phyloP scores from a whole-genome alignment of 2,888 invertebrate species.

The Stramonita haemastoma region DNA sequence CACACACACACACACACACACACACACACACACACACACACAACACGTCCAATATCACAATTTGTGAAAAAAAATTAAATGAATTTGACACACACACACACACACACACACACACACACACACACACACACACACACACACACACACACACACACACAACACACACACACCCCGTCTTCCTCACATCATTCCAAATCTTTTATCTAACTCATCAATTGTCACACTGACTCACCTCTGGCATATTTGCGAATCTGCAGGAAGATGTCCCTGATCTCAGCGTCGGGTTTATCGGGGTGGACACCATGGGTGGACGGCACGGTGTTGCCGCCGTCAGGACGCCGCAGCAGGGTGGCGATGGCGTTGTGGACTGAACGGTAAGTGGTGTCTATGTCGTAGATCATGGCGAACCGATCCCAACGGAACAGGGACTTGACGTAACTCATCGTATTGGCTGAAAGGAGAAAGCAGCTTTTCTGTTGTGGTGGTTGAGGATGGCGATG shows the following conservation, averaged over 20 bases:
- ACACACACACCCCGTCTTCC: background rate
- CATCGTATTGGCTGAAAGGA: constrained; percentile 53
- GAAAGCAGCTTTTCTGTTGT: background rate
- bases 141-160: background rate
- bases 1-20: background rate
- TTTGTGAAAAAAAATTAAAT: too few relatives aligned
- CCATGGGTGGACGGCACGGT: constrained; percentile 62
- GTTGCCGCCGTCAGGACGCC: constrained; percentile 52
- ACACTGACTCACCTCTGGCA: constrained; percentile 61
- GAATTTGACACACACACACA: background rate
- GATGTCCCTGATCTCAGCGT: constrained; percentile 57
- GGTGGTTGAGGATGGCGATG: too few relatives aligned
- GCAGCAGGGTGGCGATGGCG: constrained; percentile 56
- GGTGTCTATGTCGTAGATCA: constrained; percentile 62
- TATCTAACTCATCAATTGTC: background rate
- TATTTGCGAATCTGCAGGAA: constrained; percentile 66
- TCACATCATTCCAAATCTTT: background rate
- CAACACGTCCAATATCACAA: too few relatives aligned
- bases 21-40: background rate
- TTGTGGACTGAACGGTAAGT: constrained; percentile 64
- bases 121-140: background rate
- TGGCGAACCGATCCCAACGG: constrained; percentile 63
- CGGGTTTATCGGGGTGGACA: constrained; percentile 55
- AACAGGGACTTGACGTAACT: constrained; percentile 60
- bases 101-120: background rate